A percentile compares a stretch with the other conserved stretches of the same genome.
phyloP scores from a whole-genome alignment of 2,888 invertebrate species.

The Rhingia rostrata region DNA sequence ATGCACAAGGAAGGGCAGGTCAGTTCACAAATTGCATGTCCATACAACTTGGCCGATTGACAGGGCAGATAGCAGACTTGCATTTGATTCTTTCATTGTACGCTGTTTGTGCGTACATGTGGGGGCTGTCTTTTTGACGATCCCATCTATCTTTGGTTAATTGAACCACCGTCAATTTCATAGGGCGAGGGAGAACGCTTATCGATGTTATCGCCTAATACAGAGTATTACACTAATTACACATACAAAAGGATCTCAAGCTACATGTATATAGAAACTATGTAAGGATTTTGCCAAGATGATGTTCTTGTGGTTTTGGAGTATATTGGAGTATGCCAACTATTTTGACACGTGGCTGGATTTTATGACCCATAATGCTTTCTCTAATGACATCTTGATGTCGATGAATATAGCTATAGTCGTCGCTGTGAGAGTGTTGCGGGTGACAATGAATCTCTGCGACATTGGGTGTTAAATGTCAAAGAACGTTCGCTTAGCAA shows the following conservation, averaged over 20 bases:
- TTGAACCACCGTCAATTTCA: constrained; percentile 15
- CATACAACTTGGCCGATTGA: constrained; percentile 25
- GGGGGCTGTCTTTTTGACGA: constrained; percentile 2
- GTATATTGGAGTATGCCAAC: constrained; percentile 33
- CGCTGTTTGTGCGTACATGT: background rate
- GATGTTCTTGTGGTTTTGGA: constrained; percentile 5
- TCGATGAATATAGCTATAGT: constrained; percentile 29
- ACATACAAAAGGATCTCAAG: background rate
- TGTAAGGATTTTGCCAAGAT: constrained; percentile 12
- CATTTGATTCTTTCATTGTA: background rate
- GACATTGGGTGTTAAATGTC: constrained; percentile 29
- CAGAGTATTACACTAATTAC: constrained; percentile 22
- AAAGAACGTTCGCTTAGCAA: constrained; percentile 30
- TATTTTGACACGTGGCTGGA: constrained; percentile 48
- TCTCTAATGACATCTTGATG: constrained; percentile 38
- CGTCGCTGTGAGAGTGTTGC: constrained; percentile 7
- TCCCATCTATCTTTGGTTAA: constrained; percentile 19
- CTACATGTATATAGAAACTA: background rate
- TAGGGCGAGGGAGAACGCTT: background rate
- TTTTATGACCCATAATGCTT: constrained; percentile 56
- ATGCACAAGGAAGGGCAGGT: constrained; percentile 23
- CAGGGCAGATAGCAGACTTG: constrained; percentile 7
- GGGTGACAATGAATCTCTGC: constrained; percentile 1
- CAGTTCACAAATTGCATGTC: constrained; percentile 30
- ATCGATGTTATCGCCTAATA: constrained; percentile 37